Conservation (phyloP, 1,140 invertebrate species). For the Drosophila virilis region DNA sequence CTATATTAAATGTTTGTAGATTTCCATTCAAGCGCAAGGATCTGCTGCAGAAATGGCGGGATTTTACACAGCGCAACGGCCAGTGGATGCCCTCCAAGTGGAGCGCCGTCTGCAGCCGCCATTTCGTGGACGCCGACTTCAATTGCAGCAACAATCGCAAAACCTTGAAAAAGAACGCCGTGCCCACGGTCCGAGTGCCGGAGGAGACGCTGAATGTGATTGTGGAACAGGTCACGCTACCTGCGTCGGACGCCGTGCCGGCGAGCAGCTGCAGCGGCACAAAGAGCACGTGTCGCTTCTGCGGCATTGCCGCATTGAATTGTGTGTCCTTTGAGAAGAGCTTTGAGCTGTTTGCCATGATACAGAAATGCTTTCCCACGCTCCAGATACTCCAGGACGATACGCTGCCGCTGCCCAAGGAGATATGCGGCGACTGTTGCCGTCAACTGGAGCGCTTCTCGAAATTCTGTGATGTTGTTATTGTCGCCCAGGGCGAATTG, state of each 20-base stretch:
- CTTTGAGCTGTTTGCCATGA: slow-evolving; percentile 77
- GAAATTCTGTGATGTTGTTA: slow-evolving; percentile 74
- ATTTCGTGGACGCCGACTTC: slow-evolving; percentile 72
- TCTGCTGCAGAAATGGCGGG: slow-evolving; percentile 73
- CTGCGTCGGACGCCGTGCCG: not conserved
- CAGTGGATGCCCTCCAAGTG: slow-evolving; percentile 80
- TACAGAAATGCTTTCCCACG: slow-evolving; percentile 81
- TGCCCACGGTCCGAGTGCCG: slow-evolving; percentile 56
- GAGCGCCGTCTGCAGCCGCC: slow-evolving; percentile 78
- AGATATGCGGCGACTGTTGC: slow-evolving; percentile 68
- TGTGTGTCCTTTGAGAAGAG: slow-evolving; percentile 74
- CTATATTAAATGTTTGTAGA: slow-evolving; percentile 27
- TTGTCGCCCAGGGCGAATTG: slow-evolving; percentile 73
- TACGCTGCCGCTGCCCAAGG: slow-evolving; percentile 69
- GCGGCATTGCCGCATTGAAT: slow-evolving; percentile 50
- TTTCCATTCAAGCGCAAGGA: slow-evolving; percentile 76
- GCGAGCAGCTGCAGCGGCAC: slow-evolving; percentile 10
- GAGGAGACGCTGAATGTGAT: slow-evolving; percentile 25
- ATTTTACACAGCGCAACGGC: slow-evolving; percentile 63
- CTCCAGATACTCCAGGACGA: slow-evolving; percentile 81
- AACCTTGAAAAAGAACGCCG: slow-evolving; percentile 72
- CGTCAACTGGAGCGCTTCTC: slow-evolving; percentile 65
- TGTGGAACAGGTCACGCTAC: slow-evolving; percentile 46
- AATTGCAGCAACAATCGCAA: slow-evolving; percentile 69
- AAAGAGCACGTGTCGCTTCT: slow-evolving; percentile 71